phyloP scores from a whole-genome alignment of 1,140 invertebrate species.

The Periplaneta americana region DNA sequence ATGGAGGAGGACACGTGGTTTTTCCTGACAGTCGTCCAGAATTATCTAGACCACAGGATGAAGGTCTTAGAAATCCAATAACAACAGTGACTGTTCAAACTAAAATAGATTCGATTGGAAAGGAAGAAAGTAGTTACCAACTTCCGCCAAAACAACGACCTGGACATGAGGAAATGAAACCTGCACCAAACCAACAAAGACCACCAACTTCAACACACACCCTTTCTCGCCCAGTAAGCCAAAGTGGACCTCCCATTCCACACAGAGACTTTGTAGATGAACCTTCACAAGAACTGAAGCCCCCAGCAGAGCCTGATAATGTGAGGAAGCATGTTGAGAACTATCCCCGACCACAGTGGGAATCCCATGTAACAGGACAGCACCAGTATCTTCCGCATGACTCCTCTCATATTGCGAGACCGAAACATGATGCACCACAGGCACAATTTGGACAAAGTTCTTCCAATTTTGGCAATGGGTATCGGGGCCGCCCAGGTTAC shows the following conservation, averaged over 20 bases:
- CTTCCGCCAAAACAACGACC: not conserved
- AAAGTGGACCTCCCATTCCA: not conserved
- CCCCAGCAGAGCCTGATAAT: not conserved
- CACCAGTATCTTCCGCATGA: not conserved
- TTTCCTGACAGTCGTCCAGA: not conserved
- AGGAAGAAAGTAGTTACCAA: not conserved
- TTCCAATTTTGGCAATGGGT: not conserved
- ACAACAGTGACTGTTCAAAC: not conserved
- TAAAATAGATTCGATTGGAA: not conserved
- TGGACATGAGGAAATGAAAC: not conserved
- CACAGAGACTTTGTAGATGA: not conserved
- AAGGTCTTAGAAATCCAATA: not conserved
- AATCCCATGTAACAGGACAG: not conserved
- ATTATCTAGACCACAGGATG: not conserved
- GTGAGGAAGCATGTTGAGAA: not conserved
- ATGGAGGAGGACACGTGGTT: not conserved
- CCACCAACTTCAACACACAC: not conserved
- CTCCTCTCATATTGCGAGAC: not conserved
- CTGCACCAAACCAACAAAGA: not conserved
- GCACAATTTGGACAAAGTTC: not conserved
- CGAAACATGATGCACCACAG: not conserved
- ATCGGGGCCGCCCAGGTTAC: not conserved
- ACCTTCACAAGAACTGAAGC: not conserved
- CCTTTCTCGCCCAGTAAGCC: not conserved
- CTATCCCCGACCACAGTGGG: not conserved